phyloP scores from a whole-genome alignment of 2,113 vertebrate genomes.

The human (Homo sapiens) region DNA sequence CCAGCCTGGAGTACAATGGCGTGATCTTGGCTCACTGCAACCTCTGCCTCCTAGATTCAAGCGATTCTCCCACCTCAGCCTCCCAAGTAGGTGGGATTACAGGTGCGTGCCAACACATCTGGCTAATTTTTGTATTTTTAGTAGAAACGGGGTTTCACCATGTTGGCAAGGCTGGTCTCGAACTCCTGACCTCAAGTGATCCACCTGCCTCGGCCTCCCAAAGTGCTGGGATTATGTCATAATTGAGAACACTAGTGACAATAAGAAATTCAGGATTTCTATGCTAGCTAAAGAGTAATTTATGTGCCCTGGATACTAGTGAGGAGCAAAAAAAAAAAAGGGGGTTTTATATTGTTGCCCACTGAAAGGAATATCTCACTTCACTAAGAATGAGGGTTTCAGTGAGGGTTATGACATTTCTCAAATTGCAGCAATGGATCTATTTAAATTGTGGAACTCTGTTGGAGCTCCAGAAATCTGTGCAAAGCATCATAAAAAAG shows the following conservation, averaged over 20 bases:
- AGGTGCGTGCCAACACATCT: neutral
- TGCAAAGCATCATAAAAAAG: neutral
- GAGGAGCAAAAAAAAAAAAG: neutral
- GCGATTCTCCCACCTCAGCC: neutral
- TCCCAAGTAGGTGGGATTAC: neutral
- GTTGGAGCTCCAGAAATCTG: neutral
- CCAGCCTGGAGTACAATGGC: neutral
- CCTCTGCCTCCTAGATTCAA: neutral
- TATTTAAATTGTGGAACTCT: neutral
- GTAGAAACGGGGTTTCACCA: too few species aligned
- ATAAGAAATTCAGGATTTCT: neutral
- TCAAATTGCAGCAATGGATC: neutral
- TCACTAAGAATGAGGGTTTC: neutral
- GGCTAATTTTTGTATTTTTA: too few species aligned
- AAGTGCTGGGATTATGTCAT: neutral
- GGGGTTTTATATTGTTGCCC: neutral
- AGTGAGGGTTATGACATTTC: neutral
- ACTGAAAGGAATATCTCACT: neutral
- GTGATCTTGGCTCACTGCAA: neutral
- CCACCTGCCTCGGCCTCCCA: neutral
- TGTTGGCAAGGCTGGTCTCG: too few species aligned
- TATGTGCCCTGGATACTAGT: neutral
- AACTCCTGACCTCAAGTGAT: too few species aligned
- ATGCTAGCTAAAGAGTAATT: neutral
- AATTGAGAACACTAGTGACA: neutral